A percentile compares a stretch with the other conserved stretches of the same genome.
phyloP scores from a whole-genome alignment of 2,888 invertebrate species.

The Dolomedes plantarius region DNA sequence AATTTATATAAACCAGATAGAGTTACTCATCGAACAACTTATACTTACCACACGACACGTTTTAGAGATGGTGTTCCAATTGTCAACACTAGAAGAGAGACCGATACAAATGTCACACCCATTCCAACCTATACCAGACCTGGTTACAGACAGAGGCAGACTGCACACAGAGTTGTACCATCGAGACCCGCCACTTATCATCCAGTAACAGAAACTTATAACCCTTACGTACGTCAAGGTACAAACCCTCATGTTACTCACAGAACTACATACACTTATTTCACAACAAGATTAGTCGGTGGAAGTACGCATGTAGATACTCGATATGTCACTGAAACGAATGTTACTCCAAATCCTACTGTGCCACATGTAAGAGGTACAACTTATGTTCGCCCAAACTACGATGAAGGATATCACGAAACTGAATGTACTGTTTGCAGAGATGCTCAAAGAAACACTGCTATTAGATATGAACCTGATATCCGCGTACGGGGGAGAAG shows the following conservation, averaged over 20 bases:
- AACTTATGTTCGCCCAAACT: slow-evolving; percentile 27
- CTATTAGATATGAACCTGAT: slow-evolving; percentile 24
- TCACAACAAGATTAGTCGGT: slow-evolving; percentile 72
- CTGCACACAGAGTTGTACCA: slow-evolving; percentile 33
- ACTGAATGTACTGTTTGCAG: slow-evolving; percentile 48
- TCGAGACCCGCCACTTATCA: background rate
- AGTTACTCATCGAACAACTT: slow-evolving; percentile 75
- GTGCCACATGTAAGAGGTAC: slow-evolving; percentile 22
- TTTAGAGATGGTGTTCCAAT: slow-evolving; percentile 70
- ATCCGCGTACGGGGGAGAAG: slow-evolving; percentile 30
- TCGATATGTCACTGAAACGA: slow-evolving; percentile 71
- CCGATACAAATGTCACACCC: slow-evolving; percentile 69
- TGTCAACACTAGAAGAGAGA: slow-evolving; percentile 71
- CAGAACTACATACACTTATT: slow-evolving; percentile 75
- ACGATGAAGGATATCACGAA: slow-evolving; percentile 38
- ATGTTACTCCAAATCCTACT: slow-evolving; percentile 59
- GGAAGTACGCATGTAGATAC: slow-evolving; percentile 72
- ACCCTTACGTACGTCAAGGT: background rate
- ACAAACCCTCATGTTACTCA: slow-evolving; percentile 73
- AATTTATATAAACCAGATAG: slow-evolving; percentile 56
- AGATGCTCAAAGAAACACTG: slow-evolving; percentile 23
- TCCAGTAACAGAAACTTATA: background rate
- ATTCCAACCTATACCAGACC: slow-evolving; percentile 53
- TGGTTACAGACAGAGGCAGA: background rate
- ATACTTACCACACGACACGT: slow-evolving; percentile 74